Base-by-base conservation (phyloP, 2,797 vertebrate genomes). In the Falco novaeseelandiae region DNA sequence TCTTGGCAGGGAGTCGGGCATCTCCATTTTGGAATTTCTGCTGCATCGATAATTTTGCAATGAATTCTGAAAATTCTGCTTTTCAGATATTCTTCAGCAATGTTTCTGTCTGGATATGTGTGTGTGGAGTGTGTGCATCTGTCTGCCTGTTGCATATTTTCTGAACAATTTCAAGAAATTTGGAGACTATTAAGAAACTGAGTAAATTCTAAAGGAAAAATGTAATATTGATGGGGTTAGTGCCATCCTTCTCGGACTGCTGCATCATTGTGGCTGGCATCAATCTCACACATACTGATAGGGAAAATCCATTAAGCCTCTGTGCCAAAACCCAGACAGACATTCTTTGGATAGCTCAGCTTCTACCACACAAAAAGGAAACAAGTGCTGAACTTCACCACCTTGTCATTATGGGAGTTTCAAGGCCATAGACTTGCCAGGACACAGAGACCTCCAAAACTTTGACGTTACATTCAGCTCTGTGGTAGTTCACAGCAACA, bases 91-190 rank as follows among this genome's bases (percentile, higher is more conserved):
- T 69, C 29, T 78, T 89, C 66, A 76, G 12, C 18, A 46, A 69
- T 15, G 9, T 61, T 94, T 69, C 85, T 87, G 14, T n/a, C 59
- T 15, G 40, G 40, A 42, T 16, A 42, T 42, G 40, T 42, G 40
- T 42, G 40, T 42, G 40, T 15, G 40, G 40, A 16, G 15, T 42
- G 40, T 16, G 40, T 42, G 40, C 14, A 16, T 15, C 40, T 42
- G 26, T 42, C 29, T 69, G 29, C 20, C 2, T 9, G 8, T 30
- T 0, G 0, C 7, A 8, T 12, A 25, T 42, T 62, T 93, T 73
- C 65, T 65, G 26, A 90, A n/a, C 9, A 55, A 51, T 20, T 71
- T 76, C 6, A 26, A 40, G 42, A 81, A 71, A 44, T 36, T 7
- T 8, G 3, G 36, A 51, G 65, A 29, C 23, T 52, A 54, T 51